phyloP scores from a whole-genome alignment of 2,888 invertebrate species.

The Brachyptera putata region DNA sequence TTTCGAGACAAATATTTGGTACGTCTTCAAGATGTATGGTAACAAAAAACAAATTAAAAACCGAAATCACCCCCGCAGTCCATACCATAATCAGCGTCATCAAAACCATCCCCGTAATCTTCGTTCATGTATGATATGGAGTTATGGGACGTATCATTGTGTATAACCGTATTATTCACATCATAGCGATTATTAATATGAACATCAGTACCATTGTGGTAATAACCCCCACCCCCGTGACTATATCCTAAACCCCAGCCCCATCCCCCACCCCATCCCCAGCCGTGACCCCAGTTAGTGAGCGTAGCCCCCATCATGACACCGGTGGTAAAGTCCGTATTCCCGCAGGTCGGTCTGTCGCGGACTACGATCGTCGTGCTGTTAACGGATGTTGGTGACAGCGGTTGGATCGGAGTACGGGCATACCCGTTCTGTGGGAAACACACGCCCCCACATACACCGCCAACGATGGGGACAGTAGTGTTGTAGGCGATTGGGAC shows the following conservation, averaged over 20 bases:
- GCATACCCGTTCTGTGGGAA: constrained; percentile 28
- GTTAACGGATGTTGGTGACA: constrained; percentile 22
- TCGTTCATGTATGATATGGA: constrained; percentile 53
- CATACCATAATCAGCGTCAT: constrained; percentile 33
- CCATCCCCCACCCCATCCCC: constrained; percentile 48
- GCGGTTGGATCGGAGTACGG: constrained; percentile 19
- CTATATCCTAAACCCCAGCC: constrained; percentile 24
- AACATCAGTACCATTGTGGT: constrained; percentile 29
- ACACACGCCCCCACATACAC: constrained; percentile 24
- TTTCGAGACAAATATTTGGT: too few relatives aligned
- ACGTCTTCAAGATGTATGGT: too few relatives aligned
- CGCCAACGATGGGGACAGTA: constrained; percentile 17
- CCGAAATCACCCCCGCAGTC: constrained; percentile 35
- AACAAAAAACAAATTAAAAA: too few relatives aligned
- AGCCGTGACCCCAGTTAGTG: constrained; percentile 66
- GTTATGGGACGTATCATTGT: constrained; percentile 24
- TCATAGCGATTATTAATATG: constrained; percentile 34
- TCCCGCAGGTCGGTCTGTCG: constrained; percentile 26
- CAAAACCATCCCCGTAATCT: constrained; percentile 58
- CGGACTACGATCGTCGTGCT: constrained; percentile 32
- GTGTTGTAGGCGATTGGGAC: constrained; percentile 28
- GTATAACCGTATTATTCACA: constrained; percentile 32
- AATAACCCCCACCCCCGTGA: constrained; percentile 20
- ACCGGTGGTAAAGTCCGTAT: constrained; percentile 49
- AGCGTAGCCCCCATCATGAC: constrained; percentile 65